Evolutionary conservation across 2,888 invertebrate species (phyloP), one percentile per base, ranked within the genome.

Genomic region (Hypomecis punctinalis): DNA sequence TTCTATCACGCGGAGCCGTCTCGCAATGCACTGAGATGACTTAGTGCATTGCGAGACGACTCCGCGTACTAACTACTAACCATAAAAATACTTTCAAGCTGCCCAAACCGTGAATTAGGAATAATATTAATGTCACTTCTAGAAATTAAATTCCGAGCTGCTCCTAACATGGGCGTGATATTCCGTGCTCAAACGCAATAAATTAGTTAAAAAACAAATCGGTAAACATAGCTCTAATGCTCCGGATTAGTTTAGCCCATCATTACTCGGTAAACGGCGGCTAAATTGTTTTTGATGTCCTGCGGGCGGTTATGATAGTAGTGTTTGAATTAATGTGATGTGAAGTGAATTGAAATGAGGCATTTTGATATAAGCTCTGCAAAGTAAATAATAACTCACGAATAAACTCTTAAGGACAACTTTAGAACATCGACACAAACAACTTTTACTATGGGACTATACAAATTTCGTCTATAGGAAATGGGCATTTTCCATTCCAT

Each of bases 161-260:
- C 64, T 63, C 71, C 62, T 57, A 74, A 74, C 74, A 83, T 83
- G 85, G 88, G 88, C 89, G 89, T 84, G 68, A 74, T 72, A 73
- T 86, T 81, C 77, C 91, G 85, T 91, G 91, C 76, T 68, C 79
- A 85, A 83, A 78, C 79, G 76, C 81, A 83, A 90, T 91, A 91
- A 91, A 91, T 90, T 90, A 90, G 86, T 91, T 90, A 89, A 92
- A 88, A 90, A 91, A 90, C 89, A 91, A 91, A 91, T 90, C 90
- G 79, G 87, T 72, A 89, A 84, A 87, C 85, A 88, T 84, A 84
- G 81, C 77, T 78, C 66, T 84, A 84, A 88, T 86, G 81, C 70
- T 84, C 78, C 84, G 83, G 76, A 70, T 73, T 76, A 74, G 68
- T 70, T 73, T 66, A 80, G 79, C 76, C 72, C 71, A 77, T 79